These are phyloP conservation scores for Pseudochirops corinnae DNA, from an alignment of 2,797 vertebrate species.

Conservation along the genomic window DNA sequence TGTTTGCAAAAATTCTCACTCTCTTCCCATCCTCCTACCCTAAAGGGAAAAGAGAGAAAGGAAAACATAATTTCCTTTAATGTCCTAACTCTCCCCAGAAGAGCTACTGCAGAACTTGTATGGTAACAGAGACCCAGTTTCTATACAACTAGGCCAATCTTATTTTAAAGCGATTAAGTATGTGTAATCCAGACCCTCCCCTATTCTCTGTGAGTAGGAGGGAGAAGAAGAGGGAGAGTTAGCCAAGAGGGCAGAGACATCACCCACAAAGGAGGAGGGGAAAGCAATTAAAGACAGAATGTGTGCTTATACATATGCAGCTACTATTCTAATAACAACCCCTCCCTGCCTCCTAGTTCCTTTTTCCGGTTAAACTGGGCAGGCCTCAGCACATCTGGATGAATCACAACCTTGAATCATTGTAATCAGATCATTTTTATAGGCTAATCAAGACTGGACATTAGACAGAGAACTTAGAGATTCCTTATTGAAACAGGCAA, in stretches of 20 bases:
- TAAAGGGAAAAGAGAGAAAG: slow-evolving; percentile 25
- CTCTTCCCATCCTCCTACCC: not conserved
- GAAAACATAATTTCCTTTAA: slow-evolving; percentile 7
- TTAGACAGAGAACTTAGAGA: not conserved
- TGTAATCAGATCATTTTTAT: slow-evolving; percentile 69
- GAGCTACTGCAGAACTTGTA: slow-evolving; percentile 36
- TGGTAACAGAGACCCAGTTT: slow-evolving; percentile 70
- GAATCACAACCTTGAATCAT: slow-evolving; percentile 65
- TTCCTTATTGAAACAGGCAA: not conserved
- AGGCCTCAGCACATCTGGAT: slow-evolving; percentile 63
- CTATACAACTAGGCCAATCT: slow-evolving; percentile 85
- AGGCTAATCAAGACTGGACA: slow-evolving; percentile 21
- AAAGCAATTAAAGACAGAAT: slow-evolving; percentile 71
- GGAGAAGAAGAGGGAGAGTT: slow-evolving; percentile 44
- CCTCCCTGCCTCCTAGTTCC: slow-evolving; percentile 57
- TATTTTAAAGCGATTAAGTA: slow-evolving; percentile 83
- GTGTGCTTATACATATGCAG: slow-evolving; percentile 38
- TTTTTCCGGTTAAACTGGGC: slow-evolving; percentile 75
- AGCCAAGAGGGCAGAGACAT: slow-evolving; percentile 63
- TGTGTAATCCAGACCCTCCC: slow-evolving; percentile 82
- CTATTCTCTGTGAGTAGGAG: slow-evolving; percentile 44
- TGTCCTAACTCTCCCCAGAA: slow-evolving; percentile 9
- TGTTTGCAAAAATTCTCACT: not conserved
- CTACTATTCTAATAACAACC: slow-evolving; percentile 6
- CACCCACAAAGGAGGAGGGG: slow-evolving; percentile 23